These are phyloP conservation scores for Habrosyne pyritoides DNA, from an alignment of 2,888 invertebrate genomes.

Conservation along the genomic window DNA sequence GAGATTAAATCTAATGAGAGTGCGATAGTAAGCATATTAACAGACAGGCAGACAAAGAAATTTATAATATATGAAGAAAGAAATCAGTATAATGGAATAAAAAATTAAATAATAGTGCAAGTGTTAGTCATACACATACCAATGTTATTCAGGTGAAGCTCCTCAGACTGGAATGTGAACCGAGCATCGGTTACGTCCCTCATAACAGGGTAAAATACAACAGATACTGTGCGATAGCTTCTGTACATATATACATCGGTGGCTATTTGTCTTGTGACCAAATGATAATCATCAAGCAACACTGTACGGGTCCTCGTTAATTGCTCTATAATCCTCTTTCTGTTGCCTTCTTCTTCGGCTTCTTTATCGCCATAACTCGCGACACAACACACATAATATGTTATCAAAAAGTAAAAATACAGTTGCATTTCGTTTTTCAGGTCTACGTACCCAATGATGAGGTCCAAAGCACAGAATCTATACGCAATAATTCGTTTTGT, in stretches of 20 bases:
- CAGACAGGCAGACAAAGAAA: not conserved
- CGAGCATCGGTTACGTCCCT: constrained; percentile 71
- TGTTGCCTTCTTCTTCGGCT: constrained; percentile 61
- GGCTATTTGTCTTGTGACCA: constrained; percentile 74
- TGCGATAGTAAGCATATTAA: not conserved
- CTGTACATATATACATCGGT: constrained; percentile 77
- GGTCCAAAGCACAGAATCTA: constrained; percentile 18
- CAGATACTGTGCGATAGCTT: constrained; percentile 75
- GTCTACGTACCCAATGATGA: constrained; percentile 54
- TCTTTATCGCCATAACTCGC: constrained; percentile 63
- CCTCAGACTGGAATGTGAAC: constrained; percentile 78
- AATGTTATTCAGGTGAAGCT: constrained; percentile 77
- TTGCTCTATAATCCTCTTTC: constrained; percentile 69
- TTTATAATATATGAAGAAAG: not conserved
- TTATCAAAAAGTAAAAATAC: constrained; percentile 60
- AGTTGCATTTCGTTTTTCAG: constrained; percentile 57
- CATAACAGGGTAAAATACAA: constrained; percentile 70
- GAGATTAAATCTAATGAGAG: too few species aligned
- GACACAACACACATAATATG: constrained; percentile 53
- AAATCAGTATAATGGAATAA: not conserved
- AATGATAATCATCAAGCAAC: constrained; percentile 66
- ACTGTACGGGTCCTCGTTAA: constrained; percentile 69
- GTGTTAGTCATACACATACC: constrained; percentile 54
- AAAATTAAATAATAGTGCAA: not conserved
- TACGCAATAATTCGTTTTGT: constrained; percentile 17